A percentile compares a stretch with the other conserved stretches of the same genome.
Conservation (phyloP, 2,113 vertebrate genomes). For the Lonchura striata region DNA sequence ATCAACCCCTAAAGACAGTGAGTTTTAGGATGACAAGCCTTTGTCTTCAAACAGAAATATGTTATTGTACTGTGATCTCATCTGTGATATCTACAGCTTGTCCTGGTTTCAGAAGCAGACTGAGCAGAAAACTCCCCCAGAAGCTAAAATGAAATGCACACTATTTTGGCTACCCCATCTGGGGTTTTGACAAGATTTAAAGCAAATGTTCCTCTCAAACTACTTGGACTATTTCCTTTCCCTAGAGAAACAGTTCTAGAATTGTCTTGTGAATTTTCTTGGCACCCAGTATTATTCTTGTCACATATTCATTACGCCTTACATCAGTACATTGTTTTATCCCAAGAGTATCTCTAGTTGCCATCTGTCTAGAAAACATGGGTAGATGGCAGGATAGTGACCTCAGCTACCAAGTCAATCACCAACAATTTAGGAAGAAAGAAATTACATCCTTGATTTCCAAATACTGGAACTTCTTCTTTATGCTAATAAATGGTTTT, state of each 20-base stretch:
- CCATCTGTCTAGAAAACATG: conserved; percentile 23
- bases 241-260: background rate
- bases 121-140: background rate
- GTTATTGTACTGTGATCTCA: background rate
- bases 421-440: background rate
- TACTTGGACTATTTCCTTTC: background rate
- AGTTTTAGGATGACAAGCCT: background rate
- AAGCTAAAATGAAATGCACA: background rate
- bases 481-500: background rate
- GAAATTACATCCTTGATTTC: background rate
- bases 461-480: background rate
- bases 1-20: background rate
- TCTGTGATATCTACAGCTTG: background rate
- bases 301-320: conserved; percentile 20
- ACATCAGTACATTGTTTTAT: conserved; percentile 26
- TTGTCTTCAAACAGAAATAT: background rate
- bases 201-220: background rate
- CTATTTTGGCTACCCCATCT: background rate
- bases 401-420: background rate
- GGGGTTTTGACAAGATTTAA: background rate
- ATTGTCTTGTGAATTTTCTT: conserved; percentile 9
- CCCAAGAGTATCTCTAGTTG: conserved; percentile 2
- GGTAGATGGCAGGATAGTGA: background rate
- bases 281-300: background rate
- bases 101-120: background rate